A percentile compares a stretch with the other conserved stretches of the same genome.
These are phyloP conservation scores for Phylloscopus trochilus DNA, from an alignment of 2,113 vertebrate species.

Conservation along the genomic window DNA sequence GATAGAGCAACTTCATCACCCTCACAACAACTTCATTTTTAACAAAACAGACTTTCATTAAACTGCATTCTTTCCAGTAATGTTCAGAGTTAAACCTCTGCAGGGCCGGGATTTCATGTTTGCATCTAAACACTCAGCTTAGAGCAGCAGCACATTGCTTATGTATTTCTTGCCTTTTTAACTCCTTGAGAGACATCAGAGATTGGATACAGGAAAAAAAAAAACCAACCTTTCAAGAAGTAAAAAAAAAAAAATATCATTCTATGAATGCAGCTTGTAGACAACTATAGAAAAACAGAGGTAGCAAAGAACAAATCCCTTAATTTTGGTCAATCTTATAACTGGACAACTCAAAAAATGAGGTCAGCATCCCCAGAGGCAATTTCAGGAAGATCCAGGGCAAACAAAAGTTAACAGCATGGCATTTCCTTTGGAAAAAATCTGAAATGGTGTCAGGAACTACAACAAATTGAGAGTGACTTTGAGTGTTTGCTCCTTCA, in stretches of 20 bases:
- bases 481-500: neutral
- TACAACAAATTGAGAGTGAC: neutral
- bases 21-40: neutral
- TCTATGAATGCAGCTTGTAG: neutral
- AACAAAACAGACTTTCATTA: neutral
- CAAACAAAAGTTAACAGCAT: neutral
- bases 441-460: neutral
- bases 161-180: neutral
- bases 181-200: neutral
- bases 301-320: neutral
- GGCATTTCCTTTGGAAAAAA: neutral
- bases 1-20: neutral
- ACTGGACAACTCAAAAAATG: neutral
- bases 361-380: neutral
- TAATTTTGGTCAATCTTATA: neutral
- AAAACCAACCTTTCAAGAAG: neutral
- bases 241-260: neutral
- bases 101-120: neutral
- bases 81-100: neutral
- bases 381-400: neutral
- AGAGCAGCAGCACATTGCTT: neutral
- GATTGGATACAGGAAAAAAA: neutral
- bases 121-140: neutral
- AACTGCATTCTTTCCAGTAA: neutral
- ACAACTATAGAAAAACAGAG: neutral